Percentiles rank a stretch among this genome's conserved stretches.
phyloP scores from a whole-genome alignment of 2,113 vertebrate species.

The Paracanthobrama guichenoti region DNA sequence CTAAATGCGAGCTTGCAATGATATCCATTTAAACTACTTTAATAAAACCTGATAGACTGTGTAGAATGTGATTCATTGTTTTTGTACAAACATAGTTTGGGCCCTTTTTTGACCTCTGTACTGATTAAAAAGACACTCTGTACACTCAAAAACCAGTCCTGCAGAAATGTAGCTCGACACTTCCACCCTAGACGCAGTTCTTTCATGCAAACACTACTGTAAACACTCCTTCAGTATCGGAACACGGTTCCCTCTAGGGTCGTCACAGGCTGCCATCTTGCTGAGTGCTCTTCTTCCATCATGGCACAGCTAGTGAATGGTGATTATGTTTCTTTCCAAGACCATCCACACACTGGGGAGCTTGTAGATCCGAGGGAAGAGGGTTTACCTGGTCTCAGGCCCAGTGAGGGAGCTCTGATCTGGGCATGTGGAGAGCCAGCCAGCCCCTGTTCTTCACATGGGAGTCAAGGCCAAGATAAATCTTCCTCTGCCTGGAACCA shows the following conservation, averaged over 20 bases:
- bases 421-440: conserved; percentile 60
- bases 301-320: conserved; percentile 39
- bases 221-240: conserved; percentile 31
- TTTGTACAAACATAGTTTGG: background rate
- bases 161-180: background rate
- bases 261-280: conserved; percentile 37
- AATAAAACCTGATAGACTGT: background rate
- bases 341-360: conserved; percentile 39
- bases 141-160: background rate
- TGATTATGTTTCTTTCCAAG: conserved; percentile 46
- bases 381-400: conserved; percentile 62
- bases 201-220: conserved; percentile 25
- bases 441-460: conserved; percentile 63
- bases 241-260: conserved; percentile 26
- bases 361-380: conserved; percentile 40
- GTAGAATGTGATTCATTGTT: background rate
- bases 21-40: background rate
- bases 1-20: too few relatives aligned
- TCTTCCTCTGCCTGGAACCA: conserved; percentile 66
- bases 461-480: conserved; percentile 78
- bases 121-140: conserved; percentile 11
- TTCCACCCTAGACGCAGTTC: background rate
- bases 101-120: background rate
- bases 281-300: conserved; percentile 43
- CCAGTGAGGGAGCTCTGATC: conserved; percentile 59